Percentiles rank a stretch among this genome's conserved stretches.
Evolutionary conservation across 2,113 vertebrate species (phyloP).

Genomic region (Potamarius usumacintae): DNA sequence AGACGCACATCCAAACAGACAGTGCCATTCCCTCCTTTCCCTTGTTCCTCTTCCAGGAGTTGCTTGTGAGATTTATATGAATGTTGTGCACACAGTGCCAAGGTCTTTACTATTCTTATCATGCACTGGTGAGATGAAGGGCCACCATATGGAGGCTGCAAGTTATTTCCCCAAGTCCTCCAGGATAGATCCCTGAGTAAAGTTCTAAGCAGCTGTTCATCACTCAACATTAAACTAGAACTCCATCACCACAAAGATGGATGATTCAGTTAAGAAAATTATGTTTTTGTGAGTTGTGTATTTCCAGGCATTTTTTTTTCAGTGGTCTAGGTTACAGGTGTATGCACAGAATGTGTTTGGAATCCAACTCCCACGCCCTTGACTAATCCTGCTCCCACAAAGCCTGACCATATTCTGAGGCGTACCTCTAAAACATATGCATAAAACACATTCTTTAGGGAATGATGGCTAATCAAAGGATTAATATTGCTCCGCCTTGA

Average conservation of each 20-base stretch:
- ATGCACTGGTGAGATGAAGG: constrained; percentile 42
- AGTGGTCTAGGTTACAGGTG: not conserved
- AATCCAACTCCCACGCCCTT: not conserved
- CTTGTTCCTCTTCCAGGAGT: constrained; percentile 46
- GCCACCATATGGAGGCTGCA: constrained; percentile 52
- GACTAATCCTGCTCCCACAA: not conserved
- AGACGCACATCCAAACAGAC: constrained; percentile 21
- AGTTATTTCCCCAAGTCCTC: constrained; percentile 18
- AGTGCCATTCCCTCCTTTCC: not conserved
- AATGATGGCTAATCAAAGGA: not conserved
- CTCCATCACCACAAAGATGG: not conserved
- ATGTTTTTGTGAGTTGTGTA: not conserved
- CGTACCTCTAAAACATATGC: not conserved
- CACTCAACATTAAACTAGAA: not conserved
- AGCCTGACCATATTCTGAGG: not conserved
- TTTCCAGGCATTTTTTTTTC: not conserved
- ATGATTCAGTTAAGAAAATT: not conserved
- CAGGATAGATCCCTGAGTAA: constrained; percentile 26
- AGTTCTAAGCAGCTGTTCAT: constrained; percentile 31
- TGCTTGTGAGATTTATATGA: constrained; percentile 49
- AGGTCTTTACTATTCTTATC: constrained; percentile 55
- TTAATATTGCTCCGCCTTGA: not conserved
- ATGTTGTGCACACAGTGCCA: constrained; percentile 30
- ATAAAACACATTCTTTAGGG: not conserved
- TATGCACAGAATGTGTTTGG: not conserved